These are phyloP conservation scores for Lottia scabra DNA, from an alignment of 2,888 invertebrate species.

Conservation along the genomic window DNA sequence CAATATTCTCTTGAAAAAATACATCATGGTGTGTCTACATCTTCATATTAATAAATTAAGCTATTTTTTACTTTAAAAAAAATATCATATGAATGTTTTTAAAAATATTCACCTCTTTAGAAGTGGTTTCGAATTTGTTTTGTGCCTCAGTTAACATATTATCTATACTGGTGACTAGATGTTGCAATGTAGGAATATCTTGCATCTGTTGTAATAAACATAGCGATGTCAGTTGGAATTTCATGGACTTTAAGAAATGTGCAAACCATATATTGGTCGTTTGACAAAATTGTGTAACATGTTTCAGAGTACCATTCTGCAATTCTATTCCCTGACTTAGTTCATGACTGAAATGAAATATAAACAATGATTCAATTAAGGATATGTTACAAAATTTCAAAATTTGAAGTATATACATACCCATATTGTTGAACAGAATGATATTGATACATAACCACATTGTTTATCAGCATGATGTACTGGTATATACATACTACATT, in stretches of 20 bases:
- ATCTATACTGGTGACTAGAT: not conserved
- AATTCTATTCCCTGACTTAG: not conserved
- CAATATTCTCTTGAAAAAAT: too few relatives aligned
- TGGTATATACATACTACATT: not conserved
- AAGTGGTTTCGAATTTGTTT: not conserved
- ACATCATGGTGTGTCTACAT: too few relatives aligned
- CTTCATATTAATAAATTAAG: too few relatives aligned
- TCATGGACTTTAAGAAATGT: not conserved
- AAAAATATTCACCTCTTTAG: not conserved
- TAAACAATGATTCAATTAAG: too few relatives aligned
- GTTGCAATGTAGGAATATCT: not conserved
- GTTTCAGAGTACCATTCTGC: not conserved
- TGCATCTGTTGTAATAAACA: not conserved
- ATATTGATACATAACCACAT: not conserved
- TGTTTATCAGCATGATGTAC: too few relatives aligned
- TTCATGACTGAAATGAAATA: not conserved
- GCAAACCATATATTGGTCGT: not conserved
- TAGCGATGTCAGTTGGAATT: not conserved
- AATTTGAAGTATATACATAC: not conserved
- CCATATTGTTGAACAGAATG: too few relatives aligned
- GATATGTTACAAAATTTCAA: too few relatives aligned
- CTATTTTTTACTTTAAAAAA: too few relatives aligned
- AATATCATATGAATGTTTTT: too few relatives aligned
- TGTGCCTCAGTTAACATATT: not conserved
- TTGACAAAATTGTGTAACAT: not conserved